A percentile compares a stretch with the other conserved stretches of the same genome.
Evolutionary conservation across 2,113 vertebrate species (phyloP).

Genomic region (Myiagra hebetior): DNA sequence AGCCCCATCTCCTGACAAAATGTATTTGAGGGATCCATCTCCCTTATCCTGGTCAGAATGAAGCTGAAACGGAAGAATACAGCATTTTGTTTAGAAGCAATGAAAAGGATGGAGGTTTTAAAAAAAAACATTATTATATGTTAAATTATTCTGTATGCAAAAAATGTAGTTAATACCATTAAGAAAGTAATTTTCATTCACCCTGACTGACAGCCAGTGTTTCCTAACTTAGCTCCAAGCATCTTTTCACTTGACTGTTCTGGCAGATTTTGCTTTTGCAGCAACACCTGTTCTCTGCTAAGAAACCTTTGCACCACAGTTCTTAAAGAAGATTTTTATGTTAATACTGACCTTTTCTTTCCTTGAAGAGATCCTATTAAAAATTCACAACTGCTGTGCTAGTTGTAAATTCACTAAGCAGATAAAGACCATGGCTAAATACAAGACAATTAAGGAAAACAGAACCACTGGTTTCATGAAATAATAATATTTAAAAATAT

Average conservation of each 20-base stretch:
- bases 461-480: conserved; percentile 14
- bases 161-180: not conserved
- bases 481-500: not conserved
- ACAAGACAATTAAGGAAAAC: conserved; percentile 64
- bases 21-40: conserved; percentile 82
- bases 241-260: conserved; percentile 11
- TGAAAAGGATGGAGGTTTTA: not conserved
- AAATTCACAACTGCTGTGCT: conserved; percentile 74
- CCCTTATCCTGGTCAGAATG: conserved; percentile 84
- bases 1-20: conserved; percentile 83
- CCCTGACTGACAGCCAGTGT: not conserved
- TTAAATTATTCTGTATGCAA: not conserved
- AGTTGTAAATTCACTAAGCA: conserved; percentile 68
- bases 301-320: conserved; percentile 69
- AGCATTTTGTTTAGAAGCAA: not conserved
- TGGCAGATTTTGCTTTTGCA: conserved; percentile 51
- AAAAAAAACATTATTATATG: not conserved
- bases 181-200: not conserved
- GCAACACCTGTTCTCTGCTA: conserved; percentile 68
- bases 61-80: conserved; percentile 68
- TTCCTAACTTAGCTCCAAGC: conserved; percentile 11
- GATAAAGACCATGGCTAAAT: conserved; percentile 64
- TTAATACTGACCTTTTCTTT: conserved; percentile 79
- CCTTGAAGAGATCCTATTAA: conserved; percentile 71
- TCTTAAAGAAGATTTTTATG: conserved; percentile 75